Evolutionary conservation across 2,797 vertebrate genomes (phyloP).

Genomic region (Caiman crocodilus): DNA sequence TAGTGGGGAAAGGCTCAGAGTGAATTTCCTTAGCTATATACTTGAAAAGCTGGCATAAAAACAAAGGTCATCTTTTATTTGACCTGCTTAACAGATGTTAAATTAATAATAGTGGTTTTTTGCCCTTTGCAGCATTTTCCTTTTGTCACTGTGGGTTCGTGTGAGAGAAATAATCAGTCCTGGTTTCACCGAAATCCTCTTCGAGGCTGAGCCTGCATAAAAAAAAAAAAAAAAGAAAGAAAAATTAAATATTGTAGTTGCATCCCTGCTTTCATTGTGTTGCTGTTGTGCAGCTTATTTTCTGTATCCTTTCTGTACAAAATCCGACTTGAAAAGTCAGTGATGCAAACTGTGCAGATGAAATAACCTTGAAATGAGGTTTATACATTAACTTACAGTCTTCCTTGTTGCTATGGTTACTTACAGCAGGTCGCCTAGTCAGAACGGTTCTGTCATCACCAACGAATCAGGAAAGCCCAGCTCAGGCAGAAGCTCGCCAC

Average conservation of each 20-base stretch:
- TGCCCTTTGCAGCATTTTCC: conserved; percentile 17
- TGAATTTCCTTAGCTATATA: not conserved
- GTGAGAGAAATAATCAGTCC: not conserved
- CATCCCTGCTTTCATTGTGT: not conserved
- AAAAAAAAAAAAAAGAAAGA: too few relatives aligned
- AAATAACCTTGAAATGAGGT: conserved; percentile 86
- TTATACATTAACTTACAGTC: conserved; percentile 84
- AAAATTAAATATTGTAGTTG: fast-evolving
- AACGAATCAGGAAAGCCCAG: conserved; percentile 94
- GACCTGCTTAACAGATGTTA: not conserved
- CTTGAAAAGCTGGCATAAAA: not conserved
- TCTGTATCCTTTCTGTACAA: conserved; percentile 10
- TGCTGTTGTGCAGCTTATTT: not conserved
- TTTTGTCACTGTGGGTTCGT: not conserved
- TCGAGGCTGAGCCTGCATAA: not conserved
- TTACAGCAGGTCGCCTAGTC: conserved; percentile 94
- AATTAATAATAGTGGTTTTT: not conserved
- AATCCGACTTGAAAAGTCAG: conserved; percentile 53
- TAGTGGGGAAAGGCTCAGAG: not conserved
- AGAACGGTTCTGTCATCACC: conserved; percentile 96
- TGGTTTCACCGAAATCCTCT: not conserved
- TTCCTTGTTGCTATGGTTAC: conserved; percentile 98
- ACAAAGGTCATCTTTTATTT: conserved; percentile 10
- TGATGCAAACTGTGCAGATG: conserved; percentile 60
- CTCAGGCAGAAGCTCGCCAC: conserved; percentile 88